These are phyloP conservation scores for Leptogaster cylindrica DNA, from an alignment of 2,888 invertebrate species.

Conservation along the genomic window DNA sequence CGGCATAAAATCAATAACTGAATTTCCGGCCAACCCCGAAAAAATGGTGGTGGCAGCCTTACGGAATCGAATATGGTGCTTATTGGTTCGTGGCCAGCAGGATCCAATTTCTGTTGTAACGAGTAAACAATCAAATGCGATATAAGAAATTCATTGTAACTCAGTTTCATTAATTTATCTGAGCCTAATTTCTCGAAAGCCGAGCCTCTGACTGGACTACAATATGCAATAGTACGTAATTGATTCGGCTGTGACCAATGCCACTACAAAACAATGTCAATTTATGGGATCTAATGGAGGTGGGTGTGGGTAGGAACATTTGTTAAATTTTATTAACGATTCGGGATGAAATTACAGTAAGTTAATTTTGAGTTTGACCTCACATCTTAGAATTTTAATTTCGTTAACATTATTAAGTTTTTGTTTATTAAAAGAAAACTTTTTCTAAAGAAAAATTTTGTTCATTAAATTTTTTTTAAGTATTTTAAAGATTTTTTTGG, in stretches of 20 bases:
- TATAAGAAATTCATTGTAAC: conserved; percentile 26
- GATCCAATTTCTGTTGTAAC: conserved; percentile 7
- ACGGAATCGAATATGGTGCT: background rate
- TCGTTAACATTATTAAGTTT: too few species aligned
- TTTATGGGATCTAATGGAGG: conserved; percentile 21
- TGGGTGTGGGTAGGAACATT: too few species aligned
- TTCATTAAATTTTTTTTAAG: too few species aligned
- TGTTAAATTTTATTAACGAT: too few species aligned
- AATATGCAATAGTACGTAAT: background rate
- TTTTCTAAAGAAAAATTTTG: too few species aligned
- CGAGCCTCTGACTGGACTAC: background rate
- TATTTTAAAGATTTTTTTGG: too few species aligned
- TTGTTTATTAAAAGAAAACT: too few species aligned
- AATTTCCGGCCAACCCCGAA: background rate
- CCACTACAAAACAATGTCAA: conserved; percentile 13
- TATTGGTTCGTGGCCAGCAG: background rate
- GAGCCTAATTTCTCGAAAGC: background rate
- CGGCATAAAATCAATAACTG: conserved; percentile 25
- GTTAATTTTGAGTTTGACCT: too few species aligned
- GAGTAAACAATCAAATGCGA: conserved; percentile 25
- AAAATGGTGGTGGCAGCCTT: background rate
- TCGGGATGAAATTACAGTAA: background rate
- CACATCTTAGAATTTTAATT: too few species aligned
- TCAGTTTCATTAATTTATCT: conserved; percentile 19
- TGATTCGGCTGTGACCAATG: conserved; percentile 6